Conservation (phyloP, 1,140 invertebrate genomes). For the Andrena cerasifolii region DNA sequence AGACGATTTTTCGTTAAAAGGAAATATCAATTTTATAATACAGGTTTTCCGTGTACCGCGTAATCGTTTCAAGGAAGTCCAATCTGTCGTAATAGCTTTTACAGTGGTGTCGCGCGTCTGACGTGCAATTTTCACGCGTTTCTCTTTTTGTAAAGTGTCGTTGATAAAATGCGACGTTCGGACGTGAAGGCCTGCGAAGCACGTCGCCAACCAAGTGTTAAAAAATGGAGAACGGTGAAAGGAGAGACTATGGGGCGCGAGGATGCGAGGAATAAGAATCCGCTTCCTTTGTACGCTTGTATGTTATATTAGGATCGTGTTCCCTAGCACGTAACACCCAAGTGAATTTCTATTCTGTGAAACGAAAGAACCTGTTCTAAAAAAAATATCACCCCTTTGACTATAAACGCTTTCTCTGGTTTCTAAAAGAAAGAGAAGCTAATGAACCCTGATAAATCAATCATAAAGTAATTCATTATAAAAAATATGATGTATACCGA, state of each 20-base stretch:
- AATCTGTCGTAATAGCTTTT: neutral
- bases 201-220: neutral
- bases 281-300: neutral
- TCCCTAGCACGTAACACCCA: neutral
- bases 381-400: neutral
- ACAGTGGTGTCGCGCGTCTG: neutral
- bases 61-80: neutral
- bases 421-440: neutral
- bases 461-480: neutral
- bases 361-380: neutral
- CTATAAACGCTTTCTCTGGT: neutral
- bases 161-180: neutral
- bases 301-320: neutral
- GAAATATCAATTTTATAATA: no score
- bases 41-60: no score
- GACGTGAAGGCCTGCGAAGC: neutral
- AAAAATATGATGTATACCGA: no score
- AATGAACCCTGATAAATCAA: neutral
- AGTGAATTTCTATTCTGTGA: neutral
- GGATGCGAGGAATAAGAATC: slow-evolving; percentile 1
- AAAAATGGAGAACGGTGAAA: neutral
- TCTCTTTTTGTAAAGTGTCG: neutral
- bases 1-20: no score
- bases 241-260: neutral
- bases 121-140: neutral